Base-by-base conservation (phyloP, 2,888 invertebrate species). In the Vannuccia rotundouncinata region DNA sequence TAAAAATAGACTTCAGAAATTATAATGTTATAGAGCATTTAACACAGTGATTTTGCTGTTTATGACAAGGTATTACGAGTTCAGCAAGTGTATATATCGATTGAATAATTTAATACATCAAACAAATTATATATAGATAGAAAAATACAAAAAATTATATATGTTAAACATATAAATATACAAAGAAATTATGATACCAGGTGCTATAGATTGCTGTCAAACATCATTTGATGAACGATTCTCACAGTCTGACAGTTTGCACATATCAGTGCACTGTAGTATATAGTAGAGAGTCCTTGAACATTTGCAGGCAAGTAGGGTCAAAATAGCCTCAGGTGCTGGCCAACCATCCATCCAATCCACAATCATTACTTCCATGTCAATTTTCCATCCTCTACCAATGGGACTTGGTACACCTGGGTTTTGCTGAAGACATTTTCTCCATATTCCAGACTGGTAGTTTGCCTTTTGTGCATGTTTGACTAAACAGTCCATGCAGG, bases 211-310 rank as follows among this genome's bases (percentile, higher is more conserved):
- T n/a, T n/a, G n/a, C n/a, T n/a, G n/a, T n/a, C n/a, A n/a, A 66
- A 66, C 66, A 66, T 66, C 66, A 66, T 66, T 27, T 66, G 66
- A 66, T 66, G 66, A 66, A 66, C 25, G 25, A 66, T 66, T 66
- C 66, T 66, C 22, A 27, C 25, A 66, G 66, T 66, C 66, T 66
- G 66, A 66, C 66, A 66, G 66, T 45, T 45, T 45, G 45, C 45
- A 80, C 80, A 80, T 80, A 29, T 80, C 59, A 79, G 81, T 81
- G 78, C 78, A 77, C 29, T 76, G 31, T 1, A 81, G 60, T 28
- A 59, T 60, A 30, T 81, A 81, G 1, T 17, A 17, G 22, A 66
- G 66, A 66, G 66, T 66, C 25, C 22, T 66, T 66, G 66, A 66
- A 66, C 66, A 66, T 66, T 22, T 66, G 66, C 66, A 66, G 66